Evolutionary conservation across 2,888 invertebrate genomes (phyloP).

Genomic region (Hirtodrosophila cameraria): DNA sequence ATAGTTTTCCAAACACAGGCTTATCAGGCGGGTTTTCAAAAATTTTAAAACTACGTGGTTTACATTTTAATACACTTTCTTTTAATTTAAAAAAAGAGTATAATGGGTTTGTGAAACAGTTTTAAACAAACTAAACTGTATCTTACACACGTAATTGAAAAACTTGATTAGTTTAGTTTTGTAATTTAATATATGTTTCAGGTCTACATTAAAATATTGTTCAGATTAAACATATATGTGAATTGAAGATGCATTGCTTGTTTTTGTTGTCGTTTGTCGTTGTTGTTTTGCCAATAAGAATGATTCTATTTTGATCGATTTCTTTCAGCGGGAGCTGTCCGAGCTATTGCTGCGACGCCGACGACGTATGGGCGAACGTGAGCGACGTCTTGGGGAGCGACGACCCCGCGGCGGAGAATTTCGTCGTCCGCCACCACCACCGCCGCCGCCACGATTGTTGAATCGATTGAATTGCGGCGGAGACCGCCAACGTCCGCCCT

Average conservation of each 20-base stretch:
- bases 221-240: slow-evolving; percentile 27
- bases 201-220: slow-evolving; percentile 38
- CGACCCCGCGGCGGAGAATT: slow-evolving; percentile 79
- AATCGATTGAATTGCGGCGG: slow-evolving; percentile 82
- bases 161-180: slow-evolving; percentile 13
- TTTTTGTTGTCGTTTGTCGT: slow-evolving; percentile 5
- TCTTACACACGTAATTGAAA: background rate
- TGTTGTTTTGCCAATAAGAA: slow-evolving; percentile 10
- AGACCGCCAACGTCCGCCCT: slow-evolving; percentile 83
- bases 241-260: slow-evolving; percentile 41
- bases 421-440: slow-evolving; percentile 76
- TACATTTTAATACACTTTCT: too few relatives aligned
- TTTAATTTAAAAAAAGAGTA: too few relatives aligned
- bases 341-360: slow-evolving; percentile 84
- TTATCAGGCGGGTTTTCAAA: too few relatives aligned
- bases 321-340: slow-evolving; percentile 81
- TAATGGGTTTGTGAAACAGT: too few relatives aligned
- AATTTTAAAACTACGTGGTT: too few relatives aligned
- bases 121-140: too few relatives aligned
- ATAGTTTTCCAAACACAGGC: too few relatives aligned
- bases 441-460: slow-evolving; percentile 79
- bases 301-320: slow-evolving; percentile 11
- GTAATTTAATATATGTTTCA: slow-evolving; percentile 43
- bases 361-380: slow-evolving; percentile 83
- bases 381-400: slow-evolving; percentile 82